Conservation (phyloP, 2,113 vertebrate species). For the Podarcis cretensis region DNA sequence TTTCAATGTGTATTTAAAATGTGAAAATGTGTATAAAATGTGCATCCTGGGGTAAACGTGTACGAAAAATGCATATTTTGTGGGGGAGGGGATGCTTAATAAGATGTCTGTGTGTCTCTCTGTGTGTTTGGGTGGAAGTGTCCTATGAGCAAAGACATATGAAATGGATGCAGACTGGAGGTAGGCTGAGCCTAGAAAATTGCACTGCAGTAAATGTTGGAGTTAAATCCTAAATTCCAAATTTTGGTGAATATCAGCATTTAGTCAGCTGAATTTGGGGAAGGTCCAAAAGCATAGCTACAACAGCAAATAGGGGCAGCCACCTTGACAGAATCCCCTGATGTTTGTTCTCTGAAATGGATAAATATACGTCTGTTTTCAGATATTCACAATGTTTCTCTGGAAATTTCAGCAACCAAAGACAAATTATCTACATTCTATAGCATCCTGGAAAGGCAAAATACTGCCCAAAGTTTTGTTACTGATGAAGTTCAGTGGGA, state of each 20-base stretch:
- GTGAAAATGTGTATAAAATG: no score
- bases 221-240: neutral
- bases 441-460: neutral
- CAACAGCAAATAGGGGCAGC: neutral
- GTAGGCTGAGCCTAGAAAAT: neutral
- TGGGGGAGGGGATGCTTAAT: no score
- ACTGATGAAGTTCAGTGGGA: neutral
- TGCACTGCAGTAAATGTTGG: neutral
- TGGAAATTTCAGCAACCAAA: neutral
- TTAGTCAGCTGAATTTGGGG: no score
- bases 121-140: no score
- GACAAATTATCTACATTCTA: neutral
- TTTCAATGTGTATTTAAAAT: no score
- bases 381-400: neutral
- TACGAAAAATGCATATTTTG: no score
- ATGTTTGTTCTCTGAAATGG: neutral
- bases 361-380: neutral
- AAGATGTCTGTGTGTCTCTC: no score
- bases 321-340: neutral
- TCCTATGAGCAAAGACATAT: no score
- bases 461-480: neutral
- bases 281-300: neutral
- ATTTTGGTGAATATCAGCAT: neutral
- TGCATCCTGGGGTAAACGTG: no score
- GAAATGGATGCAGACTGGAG: no score